These are phyloP conservation scores for Drosophila meridiana DNA, from an alignment of 2,888 invertebrate species.

Conservation along the genomic window DNA sequence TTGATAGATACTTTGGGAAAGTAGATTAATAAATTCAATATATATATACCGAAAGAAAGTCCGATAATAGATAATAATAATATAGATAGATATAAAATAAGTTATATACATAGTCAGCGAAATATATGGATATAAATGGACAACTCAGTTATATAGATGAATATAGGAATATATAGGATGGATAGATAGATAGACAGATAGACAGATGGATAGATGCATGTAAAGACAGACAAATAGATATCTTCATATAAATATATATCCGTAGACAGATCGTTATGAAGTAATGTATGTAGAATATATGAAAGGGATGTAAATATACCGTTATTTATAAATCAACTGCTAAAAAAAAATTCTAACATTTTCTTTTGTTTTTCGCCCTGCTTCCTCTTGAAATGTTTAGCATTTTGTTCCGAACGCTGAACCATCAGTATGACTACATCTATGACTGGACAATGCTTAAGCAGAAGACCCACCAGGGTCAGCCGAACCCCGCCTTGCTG, in stretches of 20 bases:
- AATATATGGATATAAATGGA: no score
- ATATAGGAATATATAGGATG: background rate
- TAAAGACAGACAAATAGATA: background rate
- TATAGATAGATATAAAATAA: no score
- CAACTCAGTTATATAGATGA: no score
- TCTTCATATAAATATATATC: background rate
- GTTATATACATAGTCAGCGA: no score
- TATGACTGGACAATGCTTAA: slow-evolving; percentile 99
- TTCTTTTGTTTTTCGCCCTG: background rate
- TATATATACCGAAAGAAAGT: no score
- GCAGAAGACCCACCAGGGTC: slow-evolving; percentile 89
- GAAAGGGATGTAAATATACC: background rate
- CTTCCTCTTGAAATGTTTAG: slow-evolving; percentile 88
- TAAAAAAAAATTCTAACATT: background rate
- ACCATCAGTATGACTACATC: slow-evolving; percentile 99
- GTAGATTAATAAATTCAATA: no score
- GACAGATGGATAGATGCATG: background rate
- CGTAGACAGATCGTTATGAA: background rate
- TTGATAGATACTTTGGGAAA: no score
- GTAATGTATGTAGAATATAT: background rate
- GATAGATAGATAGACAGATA: background rate
- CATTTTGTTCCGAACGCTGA: slow-evolving; percentile 99
- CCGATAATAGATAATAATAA: no score
- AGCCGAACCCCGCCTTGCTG: slow-evolving; percentile 82
- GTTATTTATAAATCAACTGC: background rate